Conservation (phyloP, 1,140 invertebrate genomes). For the Bombus balteatus region DNA sequence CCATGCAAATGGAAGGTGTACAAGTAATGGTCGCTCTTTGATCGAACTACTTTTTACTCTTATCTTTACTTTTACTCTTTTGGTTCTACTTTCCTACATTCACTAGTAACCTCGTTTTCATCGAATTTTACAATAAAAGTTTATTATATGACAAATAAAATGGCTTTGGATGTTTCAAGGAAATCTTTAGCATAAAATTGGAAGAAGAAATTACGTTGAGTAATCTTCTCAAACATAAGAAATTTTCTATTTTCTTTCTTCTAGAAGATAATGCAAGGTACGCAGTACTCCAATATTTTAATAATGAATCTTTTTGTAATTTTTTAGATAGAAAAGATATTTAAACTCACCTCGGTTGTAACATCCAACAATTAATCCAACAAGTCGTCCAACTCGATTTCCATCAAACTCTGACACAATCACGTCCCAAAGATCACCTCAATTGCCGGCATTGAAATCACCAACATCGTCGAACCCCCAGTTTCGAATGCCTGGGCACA, state of each 20-base stretch:
- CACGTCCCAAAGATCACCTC: not conserved
- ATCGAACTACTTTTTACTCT: not conserved
- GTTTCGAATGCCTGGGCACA: not conserved
- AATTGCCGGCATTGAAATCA: slow-evolving; percentile 32
- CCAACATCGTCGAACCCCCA: not conserved
- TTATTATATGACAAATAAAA: not conserved
- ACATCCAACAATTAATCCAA: not conserved
- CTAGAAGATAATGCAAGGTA: too few relatives aligned
- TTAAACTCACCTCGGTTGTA: not conserved
- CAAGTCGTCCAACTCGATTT: not conserved
- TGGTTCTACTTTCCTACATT: not conserved
- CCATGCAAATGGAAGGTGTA: slow-evolving; percentile 70
- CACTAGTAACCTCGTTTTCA: not conserved
- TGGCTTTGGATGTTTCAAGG: too few relatives aligned
- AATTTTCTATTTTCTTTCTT: too few relatives aligned
- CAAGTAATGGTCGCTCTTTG: slow-evolving; percentile 28
- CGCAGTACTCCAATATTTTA: too few relatives aligned
- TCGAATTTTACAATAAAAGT: not conserved
- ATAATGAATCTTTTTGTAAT: not conserved
- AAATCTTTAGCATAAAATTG: too few relatives aligned
- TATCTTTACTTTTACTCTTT: too few relatives aligned
- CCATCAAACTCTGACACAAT: not conserved
- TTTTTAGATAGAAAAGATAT: not conserved
- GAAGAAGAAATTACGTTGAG: too few relatives aligned
- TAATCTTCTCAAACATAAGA: too few relatives aligned